Percentiles rank a stretch among this genome's conserved stretches.
phyloP scores from a whole-genome alignment of 92 coral and sea anemone species.

The Epizoanthus stellaris region DNA sequence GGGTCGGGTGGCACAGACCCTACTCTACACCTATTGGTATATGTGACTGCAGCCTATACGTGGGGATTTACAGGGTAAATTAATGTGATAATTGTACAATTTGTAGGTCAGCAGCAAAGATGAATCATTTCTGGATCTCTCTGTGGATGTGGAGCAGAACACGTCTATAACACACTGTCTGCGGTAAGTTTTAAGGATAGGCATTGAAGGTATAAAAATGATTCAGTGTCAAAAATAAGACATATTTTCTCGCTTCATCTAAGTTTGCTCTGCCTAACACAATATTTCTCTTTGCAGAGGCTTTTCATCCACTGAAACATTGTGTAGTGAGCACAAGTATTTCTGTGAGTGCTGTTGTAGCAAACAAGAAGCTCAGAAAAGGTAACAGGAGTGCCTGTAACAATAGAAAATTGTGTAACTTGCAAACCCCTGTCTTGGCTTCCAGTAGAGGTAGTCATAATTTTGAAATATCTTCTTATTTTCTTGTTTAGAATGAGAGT shows the following conservation, averaged over 20 bases:
- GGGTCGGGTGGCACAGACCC: no score
- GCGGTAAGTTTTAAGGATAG: constrained; percentile 52
- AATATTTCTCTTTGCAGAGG: constrained; percentile 71
- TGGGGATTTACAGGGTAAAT: no score
- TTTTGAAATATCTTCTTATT: background rate
- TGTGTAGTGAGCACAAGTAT: constrained; percentile 96
- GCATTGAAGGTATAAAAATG: background rate
- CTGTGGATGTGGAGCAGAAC: constrained; percentile 99
- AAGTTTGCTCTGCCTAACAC: background rate
- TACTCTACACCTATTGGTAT: no score
- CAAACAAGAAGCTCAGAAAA: constrained; percentile 98
- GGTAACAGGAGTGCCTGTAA: constrained; percentile 52
- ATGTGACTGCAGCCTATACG: no score
- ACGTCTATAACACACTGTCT: constrained; percentile 98
- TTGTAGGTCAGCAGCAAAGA: constrained; percentile 97
- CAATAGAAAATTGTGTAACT: background rate
- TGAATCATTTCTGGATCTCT: constrained; percentile 95
- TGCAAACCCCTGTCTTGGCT: background rate
- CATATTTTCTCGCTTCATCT: background rate
- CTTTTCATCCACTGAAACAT: constrained; percentile 98
- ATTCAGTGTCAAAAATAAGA: background rate
- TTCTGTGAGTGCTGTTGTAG: constrained; percentile 98
- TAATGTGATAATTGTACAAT: background rate
- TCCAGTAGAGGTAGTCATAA: no score
- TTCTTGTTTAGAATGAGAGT: constrained; percentile 86